These are phyloP conservation scores for Clamator glandarius DNA, from an alignment of 2,797 vertebrate species.

Conservation along the genomic window DNA sequence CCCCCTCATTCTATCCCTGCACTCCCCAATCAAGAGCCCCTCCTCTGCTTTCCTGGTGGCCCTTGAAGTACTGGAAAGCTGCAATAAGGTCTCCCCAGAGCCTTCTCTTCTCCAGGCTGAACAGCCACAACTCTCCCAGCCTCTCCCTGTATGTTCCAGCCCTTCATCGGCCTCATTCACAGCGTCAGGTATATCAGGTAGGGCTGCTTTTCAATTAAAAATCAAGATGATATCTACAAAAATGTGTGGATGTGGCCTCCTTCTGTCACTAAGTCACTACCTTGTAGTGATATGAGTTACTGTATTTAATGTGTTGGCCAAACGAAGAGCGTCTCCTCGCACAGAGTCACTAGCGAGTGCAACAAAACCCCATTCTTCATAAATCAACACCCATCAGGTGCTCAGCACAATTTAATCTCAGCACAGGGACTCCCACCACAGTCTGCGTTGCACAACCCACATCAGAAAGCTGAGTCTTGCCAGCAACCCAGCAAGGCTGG, in stretches of 20 bases:
- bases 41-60: too few relatives aligned
- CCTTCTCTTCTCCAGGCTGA: too few relatives aligned
- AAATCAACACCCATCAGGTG: not conserved
- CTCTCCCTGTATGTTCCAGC: too few relatives aligned
- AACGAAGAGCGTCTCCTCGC: not conserved
- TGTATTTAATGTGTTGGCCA: rapidly evolving
- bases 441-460: not conserved
- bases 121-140: too few relatives aligned
- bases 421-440: not conserved
- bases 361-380: not conserved
- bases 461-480: not conserved
- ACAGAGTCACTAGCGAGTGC: not conserved
- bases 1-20: too few relatives aligned
- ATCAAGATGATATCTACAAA: not conserved
- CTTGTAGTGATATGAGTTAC: not conserved
- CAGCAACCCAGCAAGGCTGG: not conserved
- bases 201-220: not conserved
- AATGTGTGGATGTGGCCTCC: not conserved
- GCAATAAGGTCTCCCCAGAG: too few relatives aligned
- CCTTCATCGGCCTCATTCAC: not conserved
- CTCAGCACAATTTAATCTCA: not conserved
- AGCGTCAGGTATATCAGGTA: not conserved
- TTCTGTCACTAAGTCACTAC: not conserved
- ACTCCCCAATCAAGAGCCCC: too few relatives aligned
- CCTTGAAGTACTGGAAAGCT: too few relatives aligned